Base-by-base conservation (phyloP, 2,797 vertebrate genomes). In the Micropoecilia bifurca region DNA sequence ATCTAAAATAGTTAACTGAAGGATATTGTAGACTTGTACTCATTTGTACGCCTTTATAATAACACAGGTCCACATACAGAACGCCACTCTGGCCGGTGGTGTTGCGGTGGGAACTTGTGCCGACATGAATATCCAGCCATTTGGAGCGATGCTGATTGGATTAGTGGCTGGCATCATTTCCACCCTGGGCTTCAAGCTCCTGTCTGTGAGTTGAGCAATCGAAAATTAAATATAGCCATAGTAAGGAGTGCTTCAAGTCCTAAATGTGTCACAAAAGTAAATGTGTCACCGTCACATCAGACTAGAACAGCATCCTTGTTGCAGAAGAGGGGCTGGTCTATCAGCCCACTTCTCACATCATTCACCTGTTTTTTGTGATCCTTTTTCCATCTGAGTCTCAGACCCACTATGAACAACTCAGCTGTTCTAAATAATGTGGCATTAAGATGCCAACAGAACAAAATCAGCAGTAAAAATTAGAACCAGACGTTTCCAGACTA, bases 71-170 rank as follows among this genome's bases (percentile, higher is more conserved):
- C 98, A 99, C 89, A 97, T 99, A 88, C 98, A 99, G 93, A 99
- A 99, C 2, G 98, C 99, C 48, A 99, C 98, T 1, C 91, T 99
- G 79, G 98, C 99, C 0, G 99, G 99, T 66, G 99, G 99, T 1
- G 99, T 99, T 5, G 98, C 99, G 0, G 96, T 99, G 73, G 99
- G 99, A 80, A 97, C 99, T 0, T 99, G 98, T 50, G 98, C 97
- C 0, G 97, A 99, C 92, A 94, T 99, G 96, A 0, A 2, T 36
- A 98, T 98, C 9, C 81, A 89, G 0, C 97, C 97, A 0, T 97
- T 93, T 30, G 93, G 86, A 10, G 96, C 98, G 20, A 97, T 99
- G 97, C n/a, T 96, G 75, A 98, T 99, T 53, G 99, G 99, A 61
- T 84, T 96, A 1, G 3, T 95, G 28, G 97, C 98, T 61, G 98